Percentiles rank a stretch among this genome's conserved stretches.
phyloP scores from a whole-genome alignment of 2,113 vertebrate genomes.

The Chelonoidis abingdonii region DNA sequence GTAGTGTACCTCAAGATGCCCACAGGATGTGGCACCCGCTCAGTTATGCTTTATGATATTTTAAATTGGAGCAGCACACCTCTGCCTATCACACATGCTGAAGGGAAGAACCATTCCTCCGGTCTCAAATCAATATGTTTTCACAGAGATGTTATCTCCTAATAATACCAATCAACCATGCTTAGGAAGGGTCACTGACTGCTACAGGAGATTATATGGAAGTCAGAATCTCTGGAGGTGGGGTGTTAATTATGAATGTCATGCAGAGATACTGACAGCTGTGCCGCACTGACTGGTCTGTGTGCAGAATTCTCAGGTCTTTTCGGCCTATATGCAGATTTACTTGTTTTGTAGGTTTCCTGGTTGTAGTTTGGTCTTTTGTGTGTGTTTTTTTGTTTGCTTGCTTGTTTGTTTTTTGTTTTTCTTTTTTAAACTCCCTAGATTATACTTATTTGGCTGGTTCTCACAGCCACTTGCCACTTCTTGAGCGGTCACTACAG shows the following conservation, averaged over 20 bases:
- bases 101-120: not conserved
- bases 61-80: constrained; percentile 5
- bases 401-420: not conserved
- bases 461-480: not conserved
- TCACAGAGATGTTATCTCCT: constrained; percentile 2
- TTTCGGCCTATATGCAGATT: not conserved
- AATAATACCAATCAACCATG: constrained; percentile 11
- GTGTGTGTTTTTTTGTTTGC: not conserved
- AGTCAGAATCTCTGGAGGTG: not conserved
- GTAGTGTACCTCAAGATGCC: not conserved
- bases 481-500: not conserved
- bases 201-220: not conserved
- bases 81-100: not conserved
- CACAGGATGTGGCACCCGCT: not conserved
- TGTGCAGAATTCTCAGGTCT: not conserved
- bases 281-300: not conserved
- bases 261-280: not conserved
- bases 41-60: constrained; percentile 19
- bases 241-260: not conserved
- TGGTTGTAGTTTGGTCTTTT: not conserved
- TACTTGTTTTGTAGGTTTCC: not conserved
- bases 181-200: constrained; percentile 39
- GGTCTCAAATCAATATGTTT: not conserved
- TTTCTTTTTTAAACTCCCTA: not conserved
- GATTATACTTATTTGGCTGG: not conserved